A percentile compares a stretch with the other conserved stretches of the same genome.
Evolutionary conservation across 1,140 invertebrate genomes (phyloP).

Genomic region (Lanistes nyassanus): DNA sequence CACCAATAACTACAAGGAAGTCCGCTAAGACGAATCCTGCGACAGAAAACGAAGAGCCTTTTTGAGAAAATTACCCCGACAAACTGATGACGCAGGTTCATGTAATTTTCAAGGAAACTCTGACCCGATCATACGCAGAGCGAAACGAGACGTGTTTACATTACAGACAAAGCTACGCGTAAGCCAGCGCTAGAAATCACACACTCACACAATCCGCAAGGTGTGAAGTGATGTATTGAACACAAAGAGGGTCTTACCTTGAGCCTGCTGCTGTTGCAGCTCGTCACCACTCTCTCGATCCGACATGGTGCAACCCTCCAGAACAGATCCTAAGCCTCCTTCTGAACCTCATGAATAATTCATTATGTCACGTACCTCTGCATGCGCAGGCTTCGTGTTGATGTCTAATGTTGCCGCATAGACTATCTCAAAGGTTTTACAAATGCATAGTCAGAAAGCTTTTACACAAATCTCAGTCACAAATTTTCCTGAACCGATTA

Average conservation of each 20-base stretch:
- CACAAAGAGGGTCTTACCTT: slow-evolving; percentile 36
- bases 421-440: neutral
- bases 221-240: slow-evolving; percentile 1
- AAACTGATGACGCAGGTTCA: slow-evolving; percentile 9
- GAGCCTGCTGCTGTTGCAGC: slow-evolving; percentile 55
- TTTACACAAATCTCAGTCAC: neutral
- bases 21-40: neutral
- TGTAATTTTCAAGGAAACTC: slow-evolving; percentile 30
- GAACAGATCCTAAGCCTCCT: slow-evolving; percentile 55
- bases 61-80: neutral
- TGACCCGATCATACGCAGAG: slow-evolving; percentile 26
- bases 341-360: slow-evolving; percentile 60
- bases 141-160: slow-evolving; percentile 25
- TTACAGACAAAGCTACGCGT: neutral
- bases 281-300: slow-evolving; percentile 62
- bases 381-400: slow-evolving; percentile 20
- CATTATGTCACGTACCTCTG: slow-evolving; percentile 47
- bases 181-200: neutral
- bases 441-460: neutral
- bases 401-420: slow-evolving; percentile 11
- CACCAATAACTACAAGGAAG: too few species aligned
- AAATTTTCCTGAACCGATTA: neutral
- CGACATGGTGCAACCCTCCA: slow-evolving; percentile 62
- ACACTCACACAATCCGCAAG: neutral
- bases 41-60: neutral